phyloP scores from a whole-genome alignment of 1,140 invertebrate species.

The Procambarus virginalis region DNA sequence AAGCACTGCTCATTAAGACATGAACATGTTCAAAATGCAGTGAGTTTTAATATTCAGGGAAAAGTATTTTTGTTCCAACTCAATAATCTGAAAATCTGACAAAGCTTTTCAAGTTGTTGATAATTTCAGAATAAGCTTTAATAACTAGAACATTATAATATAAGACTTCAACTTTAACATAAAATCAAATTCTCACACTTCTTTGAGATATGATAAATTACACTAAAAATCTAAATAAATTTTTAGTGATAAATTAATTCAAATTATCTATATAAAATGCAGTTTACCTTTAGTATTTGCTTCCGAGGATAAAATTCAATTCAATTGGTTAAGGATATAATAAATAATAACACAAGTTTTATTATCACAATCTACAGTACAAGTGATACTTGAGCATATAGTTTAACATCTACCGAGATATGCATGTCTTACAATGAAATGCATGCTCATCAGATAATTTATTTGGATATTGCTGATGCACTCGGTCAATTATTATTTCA shows the following conservation, averaged over 20 bases:
- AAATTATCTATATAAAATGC: too few species aligned
- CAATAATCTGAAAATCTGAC: not conserved
- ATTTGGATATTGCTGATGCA: not conserved
- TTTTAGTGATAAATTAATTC: too few species aligned
- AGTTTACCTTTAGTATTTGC: too few species aligned
- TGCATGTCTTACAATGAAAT: not conserved
- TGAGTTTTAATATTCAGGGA: too few species aligned
- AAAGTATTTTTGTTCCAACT: not conserved
- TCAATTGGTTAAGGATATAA: not conserved
- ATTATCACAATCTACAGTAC: slow-evolving; percentile 47
- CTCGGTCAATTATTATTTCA: not conserved
- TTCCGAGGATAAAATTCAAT: too few species aligned
- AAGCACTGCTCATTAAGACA: not conserved
- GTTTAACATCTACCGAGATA: slow-evolving; percentile 15
- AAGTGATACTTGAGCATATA: slow-evolving; percentile 40
- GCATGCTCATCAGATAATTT: not conserved
- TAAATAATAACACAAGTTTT: slow-evolving; percentile 13
- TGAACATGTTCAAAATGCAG: not conserved
- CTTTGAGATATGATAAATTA: too few species aligned
- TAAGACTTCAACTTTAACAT: too few species aligned
- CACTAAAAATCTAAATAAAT: too few species aligned
- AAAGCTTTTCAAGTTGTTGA: not conserved
- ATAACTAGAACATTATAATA: not conserved
- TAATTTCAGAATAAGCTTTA: not conserved
- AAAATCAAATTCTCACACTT: too few species aligned